A percentile compares a stretch with the other conserved stretches of the same genome.
Evolutionary conservation across 92 coral and sea anemone species (phyloP).

Genomic region (Hydrozoanthus gracilis): DNA sequence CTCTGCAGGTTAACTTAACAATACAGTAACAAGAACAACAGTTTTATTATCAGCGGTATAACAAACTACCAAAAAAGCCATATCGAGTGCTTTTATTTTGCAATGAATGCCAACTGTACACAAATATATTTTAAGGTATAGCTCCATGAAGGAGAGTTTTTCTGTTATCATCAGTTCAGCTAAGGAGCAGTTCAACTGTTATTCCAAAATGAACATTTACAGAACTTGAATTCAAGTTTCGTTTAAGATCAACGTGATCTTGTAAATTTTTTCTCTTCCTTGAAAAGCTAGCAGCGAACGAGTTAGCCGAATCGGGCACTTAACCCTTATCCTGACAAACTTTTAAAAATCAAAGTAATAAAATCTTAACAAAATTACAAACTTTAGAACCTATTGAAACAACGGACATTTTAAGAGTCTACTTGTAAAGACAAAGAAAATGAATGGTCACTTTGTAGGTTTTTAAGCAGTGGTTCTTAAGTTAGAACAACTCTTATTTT

Average conservation of each 20-base stretch:
- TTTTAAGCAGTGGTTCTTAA: too few species aligned
- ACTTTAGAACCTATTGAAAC: too few species aligned
- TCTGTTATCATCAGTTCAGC: background rate
- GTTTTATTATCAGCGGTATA: background rate
- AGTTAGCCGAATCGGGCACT: background rate
- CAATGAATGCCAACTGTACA: constrained; percentile 10
- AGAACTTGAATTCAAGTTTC: constrained; percentile 27
- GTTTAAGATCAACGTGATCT: constrained; percentile 10
- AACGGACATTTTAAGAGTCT: too few species aligned
- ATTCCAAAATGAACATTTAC: constrained; percentile 6
- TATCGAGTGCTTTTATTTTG: background rate
- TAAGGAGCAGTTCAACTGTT: background rate
- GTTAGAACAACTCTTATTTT: too few species aligned
- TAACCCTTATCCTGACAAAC: background rate
- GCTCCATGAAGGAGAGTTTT: background rate
- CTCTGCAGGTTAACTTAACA: background rate
- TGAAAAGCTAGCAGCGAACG: background rate
- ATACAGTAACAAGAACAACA: background rate
- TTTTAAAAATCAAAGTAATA: background rate
- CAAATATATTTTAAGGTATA: background rate
- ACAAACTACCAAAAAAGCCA: background rate
- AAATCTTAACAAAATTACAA: too few species aligned
- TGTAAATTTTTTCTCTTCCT: background rate
- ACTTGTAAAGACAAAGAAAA: too few species aligned
- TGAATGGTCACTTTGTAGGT: too few species aligned